These are phyloP conservation scores for Alligator mississippiensis DNA, from an alignment of 2,113 vertebrate genomes.

Conservation along the genomic window DNA sequence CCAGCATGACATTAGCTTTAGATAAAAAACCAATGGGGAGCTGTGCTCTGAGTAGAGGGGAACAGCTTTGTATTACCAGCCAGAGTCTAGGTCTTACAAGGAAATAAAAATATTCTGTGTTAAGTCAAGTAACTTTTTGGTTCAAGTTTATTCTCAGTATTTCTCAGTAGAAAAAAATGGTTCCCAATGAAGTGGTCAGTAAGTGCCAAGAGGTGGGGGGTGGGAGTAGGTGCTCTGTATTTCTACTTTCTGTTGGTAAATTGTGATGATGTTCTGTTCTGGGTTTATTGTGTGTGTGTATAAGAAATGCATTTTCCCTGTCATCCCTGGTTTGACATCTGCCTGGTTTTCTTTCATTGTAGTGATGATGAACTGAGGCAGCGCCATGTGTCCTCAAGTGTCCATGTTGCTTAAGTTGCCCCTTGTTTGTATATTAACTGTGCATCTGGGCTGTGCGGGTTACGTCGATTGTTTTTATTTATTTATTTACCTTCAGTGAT, in stretches of 20 bases:
- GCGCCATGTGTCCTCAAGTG: neutral
- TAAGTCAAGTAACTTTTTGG: slow-evolving; percentile 30
- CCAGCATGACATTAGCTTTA: neutral
- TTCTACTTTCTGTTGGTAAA: neutral
- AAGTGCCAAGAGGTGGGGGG: neutral
- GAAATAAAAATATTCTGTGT: neutral
- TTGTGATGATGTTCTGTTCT: neutral
- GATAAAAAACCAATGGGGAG: neutral
- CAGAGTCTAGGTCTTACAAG: neutral
- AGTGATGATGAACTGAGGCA: slow-evolving; percentile 15
- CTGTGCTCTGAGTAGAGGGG: neutral
- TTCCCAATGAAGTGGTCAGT: neutral
- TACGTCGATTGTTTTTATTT: slow-evolving; percentile 54
- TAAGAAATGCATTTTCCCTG: slow-evolving; percentile 15
- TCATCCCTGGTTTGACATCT: slow-evolving; percentile 44
- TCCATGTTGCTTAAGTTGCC: slow-evolving; percentile 42
- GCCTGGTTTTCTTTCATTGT: neutral
- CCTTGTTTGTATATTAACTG: slow-evolving; percentile 18
- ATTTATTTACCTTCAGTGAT: slow-evolving; percentile 58
- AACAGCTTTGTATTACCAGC: neutral
- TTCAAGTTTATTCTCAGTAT: slow-evolving; percentile 16
- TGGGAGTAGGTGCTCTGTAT: neutral
- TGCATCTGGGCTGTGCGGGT: slow-evolving; percentile 44
- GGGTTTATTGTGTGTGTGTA: slow-evolving; percentile 1
- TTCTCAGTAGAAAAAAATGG: slow-evolving; percentile 23